Evolutionary conservation across 2,113 vertebrate species (phyloP).

Genomic region (Cyprinodon variegatus): DNA sequence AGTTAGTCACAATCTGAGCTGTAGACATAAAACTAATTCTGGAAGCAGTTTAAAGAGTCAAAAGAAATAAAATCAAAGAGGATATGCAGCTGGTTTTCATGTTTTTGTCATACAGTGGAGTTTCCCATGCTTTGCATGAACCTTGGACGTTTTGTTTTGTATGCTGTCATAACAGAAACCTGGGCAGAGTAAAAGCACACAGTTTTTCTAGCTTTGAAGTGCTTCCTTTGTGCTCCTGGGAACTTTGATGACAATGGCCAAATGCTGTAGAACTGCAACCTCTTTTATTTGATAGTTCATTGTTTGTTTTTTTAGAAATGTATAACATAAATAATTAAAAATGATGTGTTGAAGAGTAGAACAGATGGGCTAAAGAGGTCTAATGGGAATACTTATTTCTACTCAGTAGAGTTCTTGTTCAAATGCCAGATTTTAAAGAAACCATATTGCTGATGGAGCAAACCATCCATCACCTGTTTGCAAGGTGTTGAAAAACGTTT

Average conservation of each 20-base stretch:
- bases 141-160: conserved; percentile 18
- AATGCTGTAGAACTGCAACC: conserved; percentile 38
- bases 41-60: background rate
- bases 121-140: conserved; percentile 67
- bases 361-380: background rate
- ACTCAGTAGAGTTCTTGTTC: background rate
- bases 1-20: no score
- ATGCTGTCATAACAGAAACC: conserved; percentile 10
- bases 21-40: background rate
- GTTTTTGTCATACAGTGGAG: conserved; percentile 50
- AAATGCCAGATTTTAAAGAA: conserved; percentile 2
- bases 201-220: conserved; percentile 50
- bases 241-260: conserved; percentile 40
- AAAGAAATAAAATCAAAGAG: background rate
- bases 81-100: conserved; percentile 46
- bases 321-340: background rate
- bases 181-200: conserved; percentile 10
- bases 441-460: conserved; percentile 2
- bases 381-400: conserved; percentile 7
- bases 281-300: no score
- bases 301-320: background rate
- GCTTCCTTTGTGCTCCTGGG: conserved; percentile 49
- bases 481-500: background rate
- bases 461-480: conserved; percentile 18
- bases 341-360: background rate